phyloP scores from a whole-genome alignment of 2,888 invertebrate species.

The Bugulina stolonifera region DNA sequence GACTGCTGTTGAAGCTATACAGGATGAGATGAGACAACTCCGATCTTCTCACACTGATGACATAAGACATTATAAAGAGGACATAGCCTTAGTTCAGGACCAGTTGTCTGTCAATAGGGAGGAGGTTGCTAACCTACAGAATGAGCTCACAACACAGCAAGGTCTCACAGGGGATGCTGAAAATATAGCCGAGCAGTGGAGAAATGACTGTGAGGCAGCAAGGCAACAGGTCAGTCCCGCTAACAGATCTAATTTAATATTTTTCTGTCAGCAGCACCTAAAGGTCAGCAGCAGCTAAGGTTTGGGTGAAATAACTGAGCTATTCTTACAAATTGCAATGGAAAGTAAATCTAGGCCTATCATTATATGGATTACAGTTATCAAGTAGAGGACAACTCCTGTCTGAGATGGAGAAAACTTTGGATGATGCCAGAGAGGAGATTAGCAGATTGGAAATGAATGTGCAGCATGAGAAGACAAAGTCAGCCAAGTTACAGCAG shows the following conservation, averaged over 20 bases:
- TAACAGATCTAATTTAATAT: too few species aligned
- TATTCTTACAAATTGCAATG: too few species aligned
- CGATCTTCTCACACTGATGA: constrained; percentile 40
- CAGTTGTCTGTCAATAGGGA: constrained; percentile 24
- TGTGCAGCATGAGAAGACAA: constrained; percentile 11
- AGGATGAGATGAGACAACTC: constrained; percentile 41
- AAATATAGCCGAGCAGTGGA: constrained; percentile 43
- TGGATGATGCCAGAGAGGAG: constrained; percentile 22
- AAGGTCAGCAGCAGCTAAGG: too few species aligned
- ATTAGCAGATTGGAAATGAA: constrained; percentile 18
- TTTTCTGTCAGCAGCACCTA: too few species aligned
- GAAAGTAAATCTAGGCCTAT: too few species aligned
- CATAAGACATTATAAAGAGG: constrained; percentile 36
- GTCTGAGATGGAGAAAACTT: constrained; percentile 23
- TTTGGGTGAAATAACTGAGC: too few species aligned
- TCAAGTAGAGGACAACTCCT: constrained; percentile 7
- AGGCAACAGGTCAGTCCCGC: constrained; percentile 43
- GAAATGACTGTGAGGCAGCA: constrained; percentile 45
- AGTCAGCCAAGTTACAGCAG: background rate
- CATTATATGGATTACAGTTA: too few species aligned
- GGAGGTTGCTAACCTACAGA: constrained; percentile 15
- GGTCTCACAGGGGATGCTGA: constrained; percentile 33
- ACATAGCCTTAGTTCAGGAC: constrained; percentile 15
- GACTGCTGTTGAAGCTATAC: constrained; percentile 43
- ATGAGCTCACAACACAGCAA: background rate